phyloP scores from a whole-genome alignment of 1,140 invertebrate species.

The Zaprionus capensis region DNA sequence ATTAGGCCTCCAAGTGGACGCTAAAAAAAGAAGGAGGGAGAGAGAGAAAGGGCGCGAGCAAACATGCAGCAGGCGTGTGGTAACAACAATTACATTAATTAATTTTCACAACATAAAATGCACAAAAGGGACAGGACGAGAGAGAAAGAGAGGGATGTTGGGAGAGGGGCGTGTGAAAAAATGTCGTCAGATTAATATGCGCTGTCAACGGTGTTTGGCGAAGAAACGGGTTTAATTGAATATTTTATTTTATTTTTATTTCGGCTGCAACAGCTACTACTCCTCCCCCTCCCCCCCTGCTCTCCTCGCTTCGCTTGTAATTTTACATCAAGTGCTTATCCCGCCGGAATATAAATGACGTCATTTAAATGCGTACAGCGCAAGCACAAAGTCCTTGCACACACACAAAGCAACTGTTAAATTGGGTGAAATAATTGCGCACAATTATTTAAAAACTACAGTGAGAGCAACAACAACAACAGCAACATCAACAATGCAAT shows the following conservation, averaged over 20 bases:
- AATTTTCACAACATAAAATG: constrained; percentile 58
- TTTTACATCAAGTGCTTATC: constrained; percentile 80
- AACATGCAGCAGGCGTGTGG: constrained; percentile 42
- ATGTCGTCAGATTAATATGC: constrained; percentile 74
- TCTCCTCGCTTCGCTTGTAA: constrained; percentile 55
- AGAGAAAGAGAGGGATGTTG: background rate
- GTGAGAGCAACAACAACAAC: constrained; percentile 17
- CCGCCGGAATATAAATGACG: constrained; percentile 78
- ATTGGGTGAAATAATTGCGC: constrained; percentile 80
- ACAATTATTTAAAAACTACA: constrained; percentile 79
- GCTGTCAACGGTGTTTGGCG: constrained; percentile 67
- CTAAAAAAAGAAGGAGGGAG: background rate
- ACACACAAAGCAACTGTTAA: constrained; percentile 66
- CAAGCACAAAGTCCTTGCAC: constrained; percentile 52
- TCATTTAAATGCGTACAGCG: constrained; percentile 72
- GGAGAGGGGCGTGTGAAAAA: constrained; percentile 22
- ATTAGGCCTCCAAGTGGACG: constrained; percentile 47
- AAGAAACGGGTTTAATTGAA: constrained; percentile 78
- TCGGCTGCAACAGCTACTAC: constrained; percentile 23
- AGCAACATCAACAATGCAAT: background rate
- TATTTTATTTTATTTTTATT: constrained; percentile 80
- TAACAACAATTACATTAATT: constrained; percentile 77
- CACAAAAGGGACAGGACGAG: constrained; percentile 2
- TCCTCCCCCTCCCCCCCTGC: background rate
- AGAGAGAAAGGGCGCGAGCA: background rate